Evolutionary conservation across 2,113 vertebrate genomes (phyloP).

Genomic region (Circaetus cinerascens): DNA sequence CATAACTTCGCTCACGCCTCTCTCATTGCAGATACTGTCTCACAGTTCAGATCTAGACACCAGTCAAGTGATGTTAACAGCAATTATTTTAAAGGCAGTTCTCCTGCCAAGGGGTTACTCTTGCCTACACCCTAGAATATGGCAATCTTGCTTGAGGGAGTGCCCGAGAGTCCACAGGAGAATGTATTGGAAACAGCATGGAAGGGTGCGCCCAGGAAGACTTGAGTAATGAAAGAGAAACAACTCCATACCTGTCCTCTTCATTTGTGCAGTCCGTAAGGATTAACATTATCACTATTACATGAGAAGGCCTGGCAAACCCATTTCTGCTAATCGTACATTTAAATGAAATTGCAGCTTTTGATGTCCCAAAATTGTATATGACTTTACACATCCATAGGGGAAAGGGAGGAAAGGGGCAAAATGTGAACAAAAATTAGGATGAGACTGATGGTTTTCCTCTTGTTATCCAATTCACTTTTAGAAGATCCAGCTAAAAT

Average conservation of each 20-base stretch:
- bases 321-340: background rate
- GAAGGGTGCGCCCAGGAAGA: background rate
- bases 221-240: background rate
- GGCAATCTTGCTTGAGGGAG: background rate
- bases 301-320: background rate
- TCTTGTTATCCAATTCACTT: background rate
- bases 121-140: background rate
- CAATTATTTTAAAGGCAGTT: background rate
- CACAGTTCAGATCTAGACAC: background rate
- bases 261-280: background rate
- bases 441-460: background rate
- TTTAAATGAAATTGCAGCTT: background rate
- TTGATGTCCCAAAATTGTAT: rapidly evolving
- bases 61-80: background rate
- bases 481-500: background rate
- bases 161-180: background rate
- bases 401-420: background rate
- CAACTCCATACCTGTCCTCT: background rate
- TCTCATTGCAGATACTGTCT: background rate
- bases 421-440: background rate
- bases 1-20: background rate
- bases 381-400: background rate
- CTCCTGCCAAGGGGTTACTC: background rate
- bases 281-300: background rate
- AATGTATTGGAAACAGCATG: background rate